Evolutionary conservation across 1,140 invertebrate genomes (phyloP).

Genomic region (Drosophila murphyi): DNA sequence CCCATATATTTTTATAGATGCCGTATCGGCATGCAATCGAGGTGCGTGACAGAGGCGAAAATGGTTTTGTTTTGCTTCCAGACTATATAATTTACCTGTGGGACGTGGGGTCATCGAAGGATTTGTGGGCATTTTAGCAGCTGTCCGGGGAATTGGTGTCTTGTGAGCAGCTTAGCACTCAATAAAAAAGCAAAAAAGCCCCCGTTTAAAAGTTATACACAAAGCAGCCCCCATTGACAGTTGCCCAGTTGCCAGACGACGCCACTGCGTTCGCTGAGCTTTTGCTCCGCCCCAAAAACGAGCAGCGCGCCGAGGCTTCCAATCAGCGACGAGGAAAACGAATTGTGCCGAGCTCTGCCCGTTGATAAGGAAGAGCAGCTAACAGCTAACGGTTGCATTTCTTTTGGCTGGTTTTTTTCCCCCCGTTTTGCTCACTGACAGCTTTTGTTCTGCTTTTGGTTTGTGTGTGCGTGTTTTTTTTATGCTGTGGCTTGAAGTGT

Average conservation of each 20-base stretch:
- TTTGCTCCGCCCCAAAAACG: constrained; percentile 79
- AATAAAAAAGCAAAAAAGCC: constrained; percentile 24
- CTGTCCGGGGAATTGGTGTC: constrained; percentile 83
- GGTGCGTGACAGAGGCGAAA: constrained; percentile 89
- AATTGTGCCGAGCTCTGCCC: constrained; percentile 39
- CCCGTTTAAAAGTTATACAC: constrained; percentile 6
- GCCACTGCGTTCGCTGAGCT: constrained; percentile 64
- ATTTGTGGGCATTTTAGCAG: constrained; percentile 86
- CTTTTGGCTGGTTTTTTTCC: constrained; percentile 46
- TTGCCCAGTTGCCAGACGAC: constrained; percentile 23
- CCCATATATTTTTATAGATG: too few species aligned
- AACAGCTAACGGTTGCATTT: constrained; percentile 38
- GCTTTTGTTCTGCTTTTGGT: constrained; percentile 7
- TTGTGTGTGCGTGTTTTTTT: constrained; percentile 33
- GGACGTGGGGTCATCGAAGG: constrained; percentile 89
- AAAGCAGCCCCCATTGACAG: constrained; percentile 37
- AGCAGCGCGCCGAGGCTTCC: constrained; percentile 67
- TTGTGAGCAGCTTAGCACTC: constrained; percentile 45
- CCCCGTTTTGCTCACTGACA: not conserved
- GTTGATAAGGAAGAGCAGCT: constrained; percentile 50
- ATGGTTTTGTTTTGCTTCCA: constrained; percentile 91
- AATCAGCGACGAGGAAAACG: constrained; percentile 69
- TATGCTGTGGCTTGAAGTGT: constrained; percentile 50
- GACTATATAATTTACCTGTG: constrained; percentile 89
- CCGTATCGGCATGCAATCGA: constrained; percentile 86